Evolutionary conservation across 2,797 vertebrate genomes (phyloP).

Genomic region (Halcyon smyrnensis): DNA sequence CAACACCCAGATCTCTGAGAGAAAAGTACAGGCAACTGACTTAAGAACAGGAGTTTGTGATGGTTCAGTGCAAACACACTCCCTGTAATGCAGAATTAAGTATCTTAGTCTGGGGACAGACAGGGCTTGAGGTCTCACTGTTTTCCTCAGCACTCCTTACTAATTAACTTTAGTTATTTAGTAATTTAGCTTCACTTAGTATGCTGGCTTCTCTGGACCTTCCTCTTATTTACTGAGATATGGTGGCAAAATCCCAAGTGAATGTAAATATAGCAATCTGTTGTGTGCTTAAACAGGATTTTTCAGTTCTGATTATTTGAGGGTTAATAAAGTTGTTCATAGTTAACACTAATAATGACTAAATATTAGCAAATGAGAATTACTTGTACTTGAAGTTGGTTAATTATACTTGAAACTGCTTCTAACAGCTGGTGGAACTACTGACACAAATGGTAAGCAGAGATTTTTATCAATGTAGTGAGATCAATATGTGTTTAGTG

Average conservation of each 20-base stretch:
- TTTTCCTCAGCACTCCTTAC: not conserved
- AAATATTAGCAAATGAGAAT: not conserved
- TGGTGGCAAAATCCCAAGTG: not conserved
- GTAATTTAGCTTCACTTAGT: not conserved
- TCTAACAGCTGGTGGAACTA: conserved; percentile 10
- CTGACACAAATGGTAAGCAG: not conserved
- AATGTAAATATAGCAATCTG: not conserved
- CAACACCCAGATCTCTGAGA: not conserved
- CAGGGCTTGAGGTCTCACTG: not conserved
- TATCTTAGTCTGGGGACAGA: not conserved
- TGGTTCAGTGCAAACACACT: not conserved
- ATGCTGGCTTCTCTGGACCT: not conserved
- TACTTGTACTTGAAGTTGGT: conserved; percentile 7
- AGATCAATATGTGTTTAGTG: conserved; percentile 10
- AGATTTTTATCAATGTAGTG: not conserved
- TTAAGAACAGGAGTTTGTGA: not conserved
- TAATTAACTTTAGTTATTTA: not conserved
- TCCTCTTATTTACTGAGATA: not conserved
- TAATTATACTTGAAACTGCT: conserved; percentile 12
- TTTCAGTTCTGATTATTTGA: not conserved
- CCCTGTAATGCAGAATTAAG: not conserved
- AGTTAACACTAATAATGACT: not conserved
- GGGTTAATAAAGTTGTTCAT: conserved; percentile 1
- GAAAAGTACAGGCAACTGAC: not conserved
- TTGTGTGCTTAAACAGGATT: not conserved